These are phyloP conservation scores for Empis stercorea DNA, from an alignment of 2,888 invertebrate genomes.

Conservation along the genomic window DNA sequence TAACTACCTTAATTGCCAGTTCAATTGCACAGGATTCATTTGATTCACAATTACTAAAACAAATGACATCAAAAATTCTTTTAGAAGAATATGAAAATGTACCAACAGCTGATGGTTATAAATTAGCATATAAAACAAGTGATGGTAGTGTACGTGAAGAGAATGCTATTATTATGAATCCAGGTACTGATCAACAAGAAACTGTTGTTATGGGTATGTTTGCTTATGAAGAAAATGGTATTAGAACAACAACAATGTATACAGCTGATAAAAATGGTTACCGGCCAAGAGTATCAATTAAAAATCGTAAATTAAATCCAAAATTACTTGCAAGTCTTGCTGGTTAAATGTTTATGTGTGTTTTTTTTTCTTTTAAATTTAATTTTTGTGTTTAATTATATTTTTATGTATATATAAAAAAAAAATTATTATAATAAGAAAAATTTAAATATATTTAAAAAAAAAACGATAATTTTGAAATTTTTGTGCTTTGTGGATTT, in stretches of 20 bases:
- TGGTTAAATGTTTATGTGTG: conserved; percentile 8
- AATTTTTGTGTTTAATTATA: too few species aligned
- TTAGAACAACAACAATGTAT: conserved; percentile 30
- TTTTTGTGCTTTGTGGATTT: too few species aligned
- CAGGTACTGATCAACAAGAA: conserved; percentile 28
- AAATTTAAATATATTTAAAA: too few species aligned
- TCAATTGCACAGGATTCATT: background rate
- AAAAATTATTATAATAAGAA: too few species aligned
- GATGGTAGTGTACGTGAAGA: conserved; percentile 32
- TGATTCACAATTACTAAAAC: background rate
- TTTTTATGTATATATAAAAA: too few species aligned
- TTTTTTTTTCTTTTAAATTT: too few species aligned
- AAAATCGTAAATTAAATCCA: conserved; percentile 24
- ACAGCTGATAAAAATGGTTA: conserved; percentile 36
- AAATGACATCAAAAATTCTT: background rate
- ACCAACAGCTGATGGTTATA: background rate
- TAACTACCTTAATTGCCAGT: background rate
- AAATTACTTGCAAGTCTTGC: conserved; percentile 14
- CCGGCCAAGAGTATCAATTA: conserved; percentile 25
- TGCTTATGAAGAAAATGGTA: conserved; percentile 23
- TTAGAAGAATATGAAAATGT: background rate
- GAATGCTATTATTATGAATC: conserved; percentile 30
- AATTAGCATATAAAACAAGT: conserved; percentile 19
- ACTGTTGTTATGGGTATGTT: conserved; percentile 32
- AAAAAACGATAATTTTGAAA: too few species aligned